Conservation (phyloP, 30 jellyfish, hydroid and myxozoan genomes). For the Cassiopea andromeda region DNA sequence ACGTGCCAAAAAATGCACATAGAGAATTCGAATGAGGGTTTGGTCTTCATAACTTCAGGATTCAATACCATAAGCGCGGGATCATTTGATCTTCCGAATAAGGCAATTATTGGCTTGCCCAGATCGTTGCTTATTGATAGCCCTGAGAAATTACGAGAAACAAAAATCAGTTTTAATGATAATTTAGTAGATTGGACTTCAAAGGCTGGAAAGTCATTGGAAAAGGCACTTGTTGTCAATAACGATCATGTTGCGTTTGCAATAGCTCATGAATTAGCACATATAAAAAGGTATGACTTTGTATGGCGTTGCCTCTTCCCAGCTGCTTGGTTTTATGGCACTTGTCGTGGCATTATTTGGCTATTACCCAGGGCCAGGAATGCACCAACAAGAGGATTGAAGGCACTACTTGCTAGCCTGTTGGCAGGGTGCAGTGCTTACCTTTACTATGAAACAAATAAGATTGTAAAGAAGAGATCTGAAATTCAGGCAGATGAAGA, state of each 20-base stretch:
- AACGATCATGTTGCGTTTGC: constrained; percentile 79
- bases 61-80: constrained; percentile 89
- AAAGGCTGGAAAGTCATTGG: constrained; percentile 60
- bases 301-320: constrained; percentile 51
- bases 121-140: constrained; percentile 52
- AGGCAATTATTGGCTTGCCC: constrained; percentile 85
- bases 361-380: constrained; percentile 54
- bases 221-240: constrained; percentile 50
- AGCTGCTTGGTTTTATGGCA: constrained; percentile 69
- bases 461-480: constrained; percentile 20
- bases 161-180: constrained; percentile 49
- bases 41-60: constrained; percentile 49
- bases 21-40: constrained; percentile 21
- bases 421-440: constrained; percentile 59
- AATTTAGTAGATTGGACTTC: constrained; percentile 70
- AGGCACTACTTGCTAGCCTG: constrained; percentile 36
- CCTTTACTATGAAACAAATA: constrained; percentile 28
- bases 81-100: constrained; percentile 62
- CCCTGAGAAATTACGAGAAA: constrained; percentile 39
- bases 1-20: constrained; percentile 74
- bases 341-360: constrained; percentile 62
- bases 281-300: constrained; percentile 69
- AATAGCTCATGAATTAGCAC: constrained; percentile 91
- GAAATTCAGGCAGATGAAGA: constrained; percentile 76
- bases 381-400: constrained; percentile 56